Evolutionary conservation across 2,113 vertebrate species (phyloP).

Genomic region (Propithecus coquereli): DNA sequence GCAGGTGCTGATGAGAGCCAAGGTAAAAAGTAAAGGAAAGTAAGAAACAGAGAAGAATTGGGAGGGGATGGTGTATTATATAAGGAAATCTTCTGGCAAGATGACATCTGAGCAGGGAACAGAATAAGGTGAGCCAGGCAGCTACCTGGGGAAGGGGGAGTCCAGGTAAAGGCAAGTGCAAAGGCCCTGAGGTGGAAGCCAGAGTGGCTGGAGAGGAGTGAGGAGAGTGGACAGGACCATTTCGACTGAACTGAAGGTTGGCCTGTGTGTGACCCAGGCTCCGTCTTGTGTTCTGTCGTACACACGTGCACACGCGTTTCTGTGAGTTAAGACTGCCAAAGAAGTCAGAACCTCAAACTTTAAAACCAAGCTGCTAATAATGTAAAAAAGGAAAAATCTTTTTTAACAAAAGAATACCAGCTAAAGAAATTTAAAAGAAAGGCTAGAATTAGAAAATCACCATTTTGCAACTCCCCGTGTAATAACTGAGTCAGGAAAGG

Average conservation of each 20-base stretch:
- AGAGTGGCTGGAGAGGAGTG: too few relatives aligned
- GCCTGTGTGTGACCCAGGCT: not conserved
- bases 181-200: not conserved
- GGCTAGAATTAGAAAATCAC: not conserved
- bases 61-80: accelerated
- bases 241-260: not conserved
- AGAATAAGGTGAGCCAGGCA: not conserved
- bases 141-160: not conserved
- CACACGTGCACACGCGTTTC: not conserved
- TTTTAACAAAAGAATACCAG: not conserved
- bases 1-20: not conserved
- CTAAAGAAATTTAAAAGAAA: not conserved
- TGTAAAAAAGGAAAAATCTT: not conserved
- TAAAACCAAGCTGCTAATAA: slow-evolving; percentile 17
- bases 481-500: not conserved
- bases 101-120: not conserved
- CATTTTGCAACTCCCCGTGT: not conserved
- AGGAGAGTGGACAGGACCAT: not conserved
- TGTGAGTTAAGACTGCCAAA: not conserved
- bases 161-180: not conserved
- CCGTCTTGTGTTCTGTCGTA: too few relatives aligned
- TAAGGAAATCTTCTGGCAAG: not conserved
- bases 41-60: not conserved
- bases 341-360: not conserved
- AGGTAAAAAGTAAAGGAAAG: not conserved